phyloP scores from a whole-genome alignment of 1,140 invertebrate species.

The Brachionus rubens region DNA sequence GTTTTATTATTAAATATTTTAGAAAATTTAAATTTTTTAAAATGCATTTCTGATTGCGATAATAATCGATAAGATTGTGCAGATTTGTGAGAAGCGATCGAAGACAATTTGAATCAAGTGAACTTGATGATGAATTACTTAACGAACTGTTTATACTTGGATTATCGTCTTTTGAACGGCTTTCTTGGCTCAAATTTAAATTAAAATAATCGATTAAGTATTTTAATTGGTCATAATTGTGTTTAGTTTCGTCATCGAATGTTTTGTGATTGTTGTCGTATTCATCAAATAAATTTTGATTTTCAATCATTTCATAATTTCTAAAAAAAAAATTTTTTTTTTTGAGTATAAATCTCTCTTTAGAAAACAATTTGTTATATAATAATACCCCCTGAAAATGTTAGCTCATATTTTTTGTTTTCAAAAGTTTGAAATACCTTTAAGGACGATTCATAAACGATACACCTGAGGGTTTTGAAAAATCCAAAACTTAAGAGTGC shows the following conservation, averaged over 20 bases:
- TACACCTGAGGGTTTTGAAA: too few species aligned
- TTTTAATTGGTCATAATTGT: background rate
- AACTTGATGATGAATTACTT: background rate
- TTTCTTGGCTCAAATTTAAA: background rate
- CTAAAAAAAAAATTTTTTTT: too few species aligned
- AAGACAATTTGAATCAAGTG: conserved; percentile 12
- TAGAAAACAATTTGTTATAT: too few species aligned
- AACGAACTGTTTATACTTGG: background rate
- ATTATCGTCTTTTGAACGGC: background rate
- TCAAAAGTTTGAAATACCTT: too few species aligned
- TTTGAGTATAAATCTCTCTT: too few species aligned
- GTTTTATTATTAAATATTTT: background rate
- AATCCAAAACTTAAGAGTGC: too few species aligned
- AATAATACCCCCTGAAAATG: too few species aligned
- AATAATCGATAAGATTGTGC: conserved; percentile 15
- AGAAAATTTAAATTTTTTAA: conserved; percentile 4
- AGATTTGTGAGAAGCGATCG: background rate
- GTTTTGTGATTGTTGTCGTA: background rate
- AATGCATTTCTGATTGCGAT: background rate
- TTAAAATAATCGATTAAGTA: conserved; percentile 1
- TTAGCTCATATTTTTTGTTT: too few species aligned
- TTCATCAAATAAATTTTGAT: conserved; percentile 4
- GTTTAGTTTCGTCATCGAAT: background rate
- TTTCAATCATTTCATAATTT: background rate
- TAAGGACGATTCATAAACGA: too few species aligned